Evolutionary conservation across 2,797 vertebrate species (phyloP), one percentile per base, ranked within the genome.

Genomic region (Lerista edwardsae): DNA sequence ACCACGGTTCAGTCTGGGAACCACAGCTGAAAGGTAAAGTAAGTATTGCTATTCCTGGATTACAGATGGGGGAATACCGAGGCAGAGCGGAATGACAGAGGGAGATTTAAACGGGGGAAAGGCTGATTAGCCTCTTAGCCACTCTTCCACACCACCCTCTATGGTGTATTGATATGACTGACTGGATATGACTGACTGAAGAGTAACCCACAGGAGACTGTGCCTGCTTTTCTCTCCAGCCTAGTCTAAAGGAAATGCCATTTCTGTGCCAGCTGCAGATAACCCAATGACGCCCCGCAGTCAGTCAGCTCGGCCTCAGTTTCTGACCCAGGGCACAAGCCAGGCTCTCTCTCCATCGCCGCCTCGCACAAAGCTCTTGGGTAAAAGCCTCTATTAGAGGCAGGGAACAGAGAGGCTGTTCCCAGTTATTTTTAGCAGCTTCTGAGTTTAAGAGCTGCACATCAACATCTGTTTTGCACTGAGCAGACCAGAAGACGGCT

Each of bases 351-450:
- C 36, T 29, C 15, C 15, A 2, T 23, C 41, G 51, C 82, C 27
- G 39, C 21, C 44, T 65, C 44, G 34, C 44, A 72, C n/a, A 77
- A 68, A 84, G 25, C 36, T 6, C 6, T 62, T 84, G 34, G n/a
- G 61, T 59, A 44, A 57, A 78, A 29, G n/a, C 67, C 64, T 84
- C 15, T 77, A 65, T 77, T 84, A 76, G 39, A 44, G 19, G 34
- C 8, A 31, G n/a, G 62, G 65, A 65, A 47, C 39, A 71, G 21
- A 31, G n/a, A 15, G 57, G 25, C 25, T 62, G 57, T 71, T 64
- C 68, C 39, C 10, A n/a, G 59, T 65, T 64, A 62, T 73, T 79
- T 71, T 9, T 15, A 76, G 41, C 34, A 55, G 23, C 31, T 55
- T 79, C 67, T 47, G 25, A 62, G 31, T 44, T 71, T 11, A 47